These are phyloP conservation scores for Aphidoletes aphidimyza DNA, from an alignment of 2,888 invertebrate genomes.

Conservation along the genomic window DNA sequence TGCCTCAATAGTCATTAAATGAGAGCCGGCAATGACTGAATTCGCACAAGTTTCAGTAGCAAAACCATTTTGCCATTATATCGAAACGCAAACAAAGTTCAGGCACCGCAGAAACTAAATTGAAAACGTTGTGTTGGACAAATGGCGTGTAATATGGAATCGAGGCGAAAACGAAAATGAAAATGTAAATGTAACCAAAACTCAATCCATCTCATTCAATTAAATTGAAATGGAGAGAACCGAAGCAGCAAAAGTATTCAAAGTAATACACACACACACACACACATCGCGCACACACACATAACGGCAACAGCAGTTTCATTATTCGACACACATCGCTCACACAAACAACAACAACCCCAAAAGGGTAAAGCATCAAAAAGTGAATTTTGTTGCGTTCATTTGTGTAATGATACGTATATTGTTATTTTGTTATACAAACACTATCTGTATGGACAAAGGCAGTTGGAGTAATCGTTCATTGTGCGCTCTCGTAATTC, in stretches of 20 bases:
- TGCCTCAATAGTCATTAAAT: conserved; percentile 43
- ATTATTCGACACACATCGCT: too few relatives aligned
- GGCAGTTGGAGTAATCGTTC: neutral
- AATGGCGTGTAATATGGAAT: conserved; percentile 41
- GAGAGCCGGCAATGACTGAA: too few relatives aligned
- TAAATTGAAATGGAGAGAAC: neutral
- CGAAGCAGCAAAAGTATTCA: neutral
- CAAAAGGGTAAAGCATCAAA: conserved; percentile 9
- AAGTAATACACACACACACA: neutral
- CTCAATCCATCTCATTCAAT: conserved; percentile 4
- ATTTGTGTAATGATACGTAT: neutral
- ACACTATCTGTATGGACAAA: neutral
- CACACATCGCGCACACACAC: too few relatives aligned
- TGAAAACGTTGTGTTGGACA: neutral
- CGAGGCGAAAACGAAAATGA: neutral
- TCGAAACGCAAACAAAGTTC: neutral
- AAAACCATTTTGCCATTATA: neutral
- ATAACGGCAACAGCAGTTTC: neutral
- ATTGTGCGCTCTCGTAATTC: neutral
- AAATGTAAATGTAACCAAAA: conserved; percentile 23
- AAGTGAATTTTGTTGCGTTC: neutral
- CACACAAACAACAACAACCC: too few relatives aligned
- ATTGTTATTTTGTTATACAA: neutral
- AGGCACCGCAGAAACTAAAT: neutral
- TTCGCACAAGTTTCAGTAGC: too few relatives aligned